Percentiles rank a stretch among this genome's conserved stretches.
These are phyloP conservation scores for Acridotheres tristis DNA, from an alignment of 2,797 vertebrate species.

Conservation along the genomic window DNA sequence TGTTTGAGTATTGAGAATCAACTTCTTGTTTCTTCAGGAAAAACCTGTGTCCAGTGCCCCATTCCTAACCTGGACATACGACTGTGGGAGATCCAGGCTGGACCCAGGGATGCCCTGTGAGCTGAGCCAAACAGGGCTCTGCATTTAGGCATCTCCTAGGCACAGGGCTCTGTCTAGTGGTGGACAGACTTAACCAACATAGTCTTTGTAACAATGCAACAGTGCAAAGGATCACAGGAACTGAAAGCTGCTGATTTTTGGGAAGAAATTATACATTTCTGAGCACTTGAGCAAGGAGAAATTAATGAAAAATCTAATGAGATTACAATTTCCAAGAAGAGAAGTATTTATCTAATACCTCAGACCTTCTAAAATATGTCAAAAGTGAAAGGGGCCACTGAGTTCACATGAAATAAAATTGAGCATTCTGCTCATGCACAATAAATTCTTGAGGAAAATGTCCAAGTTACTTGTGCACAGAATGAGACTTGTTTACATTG, in stretches of 20 bases:
- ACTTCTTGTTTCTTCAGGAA: slow-evolving; percentile 23
- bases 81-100: neutral
- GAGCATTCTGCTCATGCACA: neutral
- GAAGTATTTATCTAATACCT: neutral
- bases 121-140: neutral
- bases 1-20: slow-evolving; percentile 48
- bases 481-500: neutral
- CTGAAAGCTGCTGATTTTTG: neutral
- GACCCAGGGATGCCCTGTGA: neutral
- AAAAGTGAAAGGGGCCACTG: neutral
- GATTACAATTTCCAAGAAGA: neutral
- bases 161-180: neutral
- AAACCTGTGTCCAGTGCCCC: neutral
- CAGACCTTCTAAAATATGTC: neutral
- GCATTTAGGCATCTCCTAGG: neutral
- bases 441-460: neutral
- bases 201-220: neutral
- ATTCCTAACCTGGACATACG: neutral
- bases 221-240: neutral
- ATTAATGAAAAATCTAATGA: slow-evolving; percentile 28
- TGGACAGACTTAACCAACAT: neutral
- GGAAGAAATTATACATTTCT: neutral
- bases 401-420: neutral
- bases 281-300: slow-evolving; percentile 28
- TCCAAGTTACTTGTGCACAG: neutral